Evolutionary conservation across 2,797 vertebrate species (phyloP).

Genomic region (Momotus momota): DNA sequence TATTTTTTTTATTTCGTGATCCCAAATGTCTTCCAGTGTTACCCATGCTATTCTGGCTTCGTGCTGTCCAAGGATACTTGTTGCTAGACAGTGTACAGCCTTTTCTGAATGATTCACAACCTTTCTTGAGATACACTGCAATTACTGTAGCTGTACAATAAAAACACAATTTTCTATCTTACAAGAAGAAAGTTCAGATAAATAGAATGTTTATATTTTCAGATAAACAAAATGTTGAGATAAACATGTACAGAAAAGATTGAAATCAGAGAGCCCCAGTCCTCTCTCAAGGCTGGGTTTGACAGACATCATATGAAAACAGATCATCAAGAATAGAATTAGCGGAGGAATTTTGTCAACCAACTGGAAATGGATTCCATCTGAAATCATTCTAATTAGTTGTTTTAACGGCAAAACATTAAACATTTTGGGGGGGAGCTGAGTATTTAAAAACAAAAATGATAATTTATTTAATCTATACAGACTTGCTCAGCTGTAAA

Average conservation of each 20-base stretch:
- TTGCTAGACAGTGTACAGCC: neutral
- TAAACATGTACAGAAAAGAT: neutral
- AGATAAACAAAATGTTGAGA: neutral
- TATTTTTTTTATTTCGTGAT: neutral
- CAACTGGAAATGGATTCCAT: neutral
- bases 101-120: neutral
- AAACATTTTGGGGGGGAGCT: neutral
- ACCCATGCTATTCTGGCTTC: neutral
- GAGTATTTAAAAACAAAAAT: neutral
- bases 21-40: accelerated
- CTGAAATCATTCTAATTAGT: neutral
- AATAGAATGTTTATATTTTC: too few species aligned
- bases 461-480: constrained; percentile 5
- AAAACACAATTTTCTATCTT: neutral
- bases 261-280: neutral
- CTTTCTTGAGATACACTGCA: neutral
- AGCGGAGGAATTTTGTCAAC: neutral
- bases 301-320: neutral
- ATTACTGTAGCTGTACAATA: neutral
- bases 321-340: neutral
- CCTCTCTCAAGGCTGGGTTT: neutral
- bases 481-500: constrained; percentile 37
- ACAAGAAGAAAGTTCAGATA: neutral
- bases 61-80: neutral
- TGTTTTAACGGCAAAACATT: neutral